phyloP scores from a whole-genome alignment of 2,797 vertebrate species.

The Macropus fuliginosus region DNA sequence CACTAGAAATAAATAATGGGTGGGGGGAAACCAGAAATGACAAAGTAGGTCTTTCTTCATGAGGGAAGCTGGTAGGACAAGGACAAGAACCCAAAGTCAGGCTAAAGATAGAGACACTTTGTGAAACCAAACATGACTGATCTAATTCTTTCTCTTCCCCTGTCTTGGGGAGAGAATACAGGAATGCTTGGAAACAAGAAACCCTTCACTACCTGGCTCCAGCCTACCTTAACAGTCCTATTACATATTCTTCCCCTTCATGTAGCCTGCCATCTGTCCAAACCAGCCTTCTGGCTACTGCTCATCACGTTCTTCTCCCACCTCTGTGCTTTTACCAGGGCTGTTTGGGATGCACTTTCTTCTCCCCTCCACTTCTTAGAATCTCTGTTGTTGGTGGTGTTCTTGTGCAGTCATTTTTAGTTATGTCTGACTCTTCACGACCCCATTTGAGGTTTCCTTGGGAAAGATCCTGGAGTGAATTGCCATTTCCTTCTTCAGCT shows the following conservation, averaged over 20 bases:
- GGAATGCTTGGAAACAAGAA: not conserved
- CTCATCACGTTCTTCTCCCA: not conserved
- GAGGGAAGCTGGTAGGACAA: not conserved
- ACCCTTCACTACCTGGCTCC: not conserved
- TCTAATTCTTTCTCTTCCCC: not conserved
- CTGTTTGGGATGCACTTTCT: not conserved
- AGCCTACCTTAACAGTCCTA: not conserved
- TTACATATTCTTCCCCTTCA: not conserved
- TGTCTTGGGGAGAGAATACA: not conserved
- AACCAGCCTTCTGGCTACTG: no score
- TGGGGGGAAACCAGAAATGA: not conserved
- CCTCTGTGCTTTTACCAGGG: not conserved
- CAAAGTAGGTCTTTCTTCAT: not conserved
- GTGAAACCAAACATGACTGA: not conserved
- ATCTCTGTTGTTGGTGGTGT: not conserved
- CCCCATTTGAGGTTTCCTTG: no score
- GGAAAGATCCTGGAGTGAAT: no score
- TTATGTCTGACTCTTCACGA: not conserved
- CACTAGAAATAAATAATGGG: constrained; percentile 27
- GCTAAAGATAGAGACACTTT: not conserved
- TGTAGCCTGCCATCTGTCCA: not conserved
- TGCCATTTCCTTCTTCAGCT: no score
- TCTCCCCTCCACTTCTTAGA: not conserved
- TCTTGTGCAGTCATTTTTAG: not conserved
- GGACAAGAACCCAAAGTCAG: not conserved